phyloP scores from a whole-genome alignment of 2,113 vertebrate genomes.

The Pedionomus torquatus region DNA sequence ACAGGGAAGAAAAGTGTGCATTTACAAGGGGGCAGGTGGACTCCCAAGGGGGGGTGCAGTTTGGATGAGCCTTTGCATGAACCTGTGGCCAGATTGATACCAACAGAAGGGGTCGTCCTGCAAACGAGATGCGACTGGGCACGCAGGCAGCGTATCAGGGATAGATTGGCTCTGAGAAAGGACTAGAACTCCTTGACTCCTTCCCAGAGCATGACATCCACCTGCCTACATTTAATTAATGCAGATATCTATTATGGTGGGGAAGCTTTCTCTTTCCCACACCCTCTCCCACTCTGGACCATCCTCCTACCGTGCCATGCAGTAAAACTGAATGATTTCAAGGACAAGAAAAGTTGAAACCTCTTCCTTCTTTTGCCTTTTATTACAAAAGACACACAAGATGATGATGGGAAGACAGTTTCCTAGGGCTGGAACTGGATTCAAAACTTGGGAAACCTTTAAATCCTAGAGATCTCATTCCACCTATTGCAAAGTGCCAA shows the following conservation, averaged over 20 bases:
- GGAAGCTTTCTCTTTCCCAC: background rate
- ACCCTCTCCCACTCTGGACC: background rate
- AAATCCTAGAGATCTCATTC: background rate
- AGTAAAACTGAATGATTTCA: background rate
- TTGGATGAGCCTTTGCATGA: no score
- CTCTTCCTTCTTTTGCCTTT: background rate
- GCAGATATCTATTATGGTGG: no score
- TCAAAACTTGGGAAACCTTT: background rate
- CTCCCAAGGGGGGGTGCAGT: background rate
- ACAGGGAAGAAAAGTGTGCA: background rate
- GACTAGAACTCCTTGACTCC: background rate
- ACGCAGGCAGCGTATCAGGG: background rate
- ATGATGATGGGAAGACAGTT: background rate
- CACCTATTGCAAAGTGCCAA: background rate
- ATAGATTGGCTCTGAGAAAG: background rate
- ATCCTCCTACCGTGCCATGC: background rate
- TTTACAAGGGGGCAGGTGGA: background rate
- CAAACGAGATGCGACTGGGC: background rate
- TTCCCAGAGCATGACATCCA: background rate
- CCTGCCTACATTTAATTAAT: background rate
- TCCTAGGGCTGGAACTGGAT: background rate
- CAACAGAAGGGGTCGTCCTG: background rate
- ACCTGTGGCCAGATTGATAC: background rate
- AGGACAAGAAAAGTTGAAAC: background rate
- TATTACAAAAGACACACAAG: background rate